Evolutionary conservation across 2,797 vertebrate species (phyloP), one percentile per base, ranked within the genome.

Genomic region (Etheostoma perlongum): DNA sequence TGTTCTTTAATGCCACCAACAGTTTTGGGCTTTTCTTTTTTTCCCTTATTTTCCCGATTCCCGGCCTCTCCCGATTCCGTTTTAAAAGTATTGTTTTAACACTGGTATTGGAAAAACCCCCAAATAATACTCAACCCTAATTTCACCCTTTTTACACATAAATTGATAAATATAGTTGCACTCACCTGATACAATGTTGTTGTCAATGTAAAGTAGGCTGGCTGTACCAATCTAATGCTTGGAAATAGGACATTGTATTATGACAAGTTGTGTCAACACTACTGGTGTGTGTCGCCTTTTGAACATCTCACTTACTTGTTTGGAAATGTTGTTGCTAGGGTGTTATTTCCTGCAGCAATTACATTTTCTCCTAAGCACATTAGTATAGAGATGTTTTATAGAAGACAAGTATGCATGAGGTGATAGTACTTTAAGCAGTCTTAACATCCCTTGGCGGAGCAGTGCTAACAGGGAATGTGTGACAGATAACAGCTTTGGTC

Each of bases 351-450:
- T 48, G 27, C 11, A 47, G 49, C 18, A 63, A 57, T 64, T 46
- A 21, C 42, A 21, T 62, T 71, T n/a, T 19, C 33, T 61, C 2
- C 36, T 33, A 27, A 57, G 23, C 53, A 48, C 12, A 48, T 48
- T 25, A 49, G 53, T 60, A 46, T 8, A 25, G 51, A 51, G 51
- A 68, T 25, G 53, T 73, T 67, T 33, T 36, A 40, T 16, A 58
- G 57, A 12, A 55, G 23, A 57, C 51, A 40, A 49, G 47, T 33
- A 63, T 58, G 19, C 25, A 51, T 11, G 15, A 36, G 36, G 54
- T 58, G 27, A 68, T 57, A 53, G n/a, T 47, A 18, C 42, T 48
- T 63, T 46, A 62, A 79, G 47, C 40, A 15, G 75, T 51, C 54
- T 58, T 55, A 59, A 42, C 66, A 51, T 70, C 6, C 12, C 27